These are phyloP conservation scores for Pachyramphus minor DNA, from an alignment of 2,113 vertebrate species.

Conservation along the genomic window DNA sequence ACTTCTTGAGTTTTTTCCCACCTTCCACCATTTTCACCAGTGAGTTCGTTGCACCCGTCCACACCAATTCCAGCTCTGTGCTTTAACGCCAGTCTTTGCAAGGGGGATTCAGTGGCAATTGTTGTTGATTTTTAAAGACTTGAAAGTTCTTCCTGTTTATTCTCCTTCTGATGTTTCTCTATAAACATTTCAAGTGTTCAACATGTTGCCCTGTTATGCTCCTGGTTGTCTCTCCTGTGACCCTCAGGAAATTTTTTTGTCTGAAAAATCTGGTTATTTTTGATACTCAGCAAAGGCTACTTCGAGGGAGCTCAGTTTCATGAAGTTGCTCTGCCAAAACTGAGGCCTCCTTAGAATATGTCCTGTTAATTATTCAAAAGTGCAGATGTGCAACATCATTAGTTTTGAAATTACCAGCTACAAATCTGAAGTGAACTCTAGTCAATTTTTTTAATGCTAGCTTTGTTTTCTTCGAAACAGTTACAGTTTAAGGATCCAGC, in stretches of 20 bases:
- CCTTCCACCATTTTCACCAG: not conserved
- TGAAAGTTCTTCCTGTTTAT: not conserved
- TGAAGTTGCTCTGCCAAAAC: not conserved
- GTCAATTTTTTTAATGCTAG: not conserved
- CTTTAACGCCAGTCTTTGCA: not conserved
- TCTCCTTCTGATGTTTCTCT: not conserved
- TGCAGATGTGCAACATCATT: not conserved
- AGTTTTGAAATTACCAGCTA: not conserved
- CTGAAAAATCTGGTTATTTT: not conserved
- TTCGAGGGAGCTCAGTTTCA: not conserved
- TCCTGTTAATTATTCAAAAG: not conserved
- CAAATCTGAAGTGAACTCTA: not conserved
- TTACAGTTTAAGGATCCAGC: not conserved
- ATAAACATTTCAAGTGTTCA: not conserved
- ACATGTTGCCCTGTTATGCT: not conserved
- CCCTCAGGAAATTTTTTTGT: not conserved
- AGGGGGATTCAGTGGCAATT: not conserved
- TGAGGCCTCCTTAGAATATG: not conserved
- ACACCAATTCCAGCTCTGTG: not conserved
- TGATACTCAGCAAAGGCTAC: accelerated
- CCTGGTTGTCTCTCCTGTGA: not conserved
- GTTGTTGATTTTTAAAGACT: not conserved
- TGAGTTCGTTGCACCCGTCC: not conserved
- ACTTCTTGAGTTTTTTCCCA: not conserved
- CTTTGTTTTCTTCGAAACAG: not conserved